phyloP scores from a whole-genome alignment of 2,888 invertebrate species.

The Drosophila helvetica region DNA sequence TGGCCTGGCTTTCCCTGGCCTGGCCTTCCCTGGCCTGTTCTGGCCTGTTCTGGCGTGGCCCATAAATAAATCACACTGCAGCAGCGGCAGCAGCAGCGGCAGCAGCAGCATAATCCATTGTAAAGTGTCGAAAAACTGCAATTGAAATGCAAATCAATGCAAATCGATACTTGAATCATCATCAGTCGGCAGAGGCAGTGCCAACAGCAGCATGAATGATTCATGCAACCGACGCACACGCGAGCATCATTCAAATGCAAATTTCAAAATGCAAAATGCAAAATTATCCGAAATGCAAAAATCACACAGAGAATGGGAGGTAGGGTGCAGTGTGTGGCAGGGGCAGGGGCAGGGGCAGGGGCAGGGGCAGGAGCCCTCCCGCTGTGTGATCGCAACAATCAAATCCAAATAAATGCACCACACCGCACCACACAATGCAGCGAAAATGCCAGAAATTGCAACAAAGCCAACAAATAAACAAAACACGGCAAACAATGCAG shows the following conservation, averaged over 20 bases:
- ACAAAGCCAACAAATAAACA: conserved; percentile 44
- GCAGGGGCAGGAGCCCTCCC: conserved; percentile 39
- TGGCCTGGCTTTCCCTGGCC: too few relatives aligned
- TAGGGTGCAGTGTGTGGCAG: conserved; percentile 42
- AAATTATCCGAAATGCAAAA: conserved; percentile 51
- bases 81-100: background rate
- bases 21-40: background rate
- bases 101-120: conserved; percentile 70
- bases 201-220: conserved; percentile 61
- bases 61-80: conserved; percentile 77
- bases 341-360: conserved; percentile 7
- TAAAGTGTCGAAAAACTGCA: conserved; percentile 77
- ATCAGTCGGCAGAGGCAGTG: conserved; percentile 20
- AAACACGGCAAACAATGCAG: conserved; percentile 50
- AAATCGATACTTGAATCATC: conserved; percentile 78
- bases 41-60: conserved; percentile 19
- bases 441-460: conserved; percentile 42
- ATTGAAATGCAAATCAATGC: conserved; percentile 81
- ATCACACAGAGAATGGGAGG: conserved; percentile 48
- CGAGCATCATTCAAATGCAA: conserved; percentile 76
- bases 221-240: conserved; percentile 68
- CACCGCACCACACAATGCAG: conserved; percentile 18
- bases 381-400: conserved; percentile 70
- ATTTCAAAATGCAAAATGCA: conserved; percentile 50
- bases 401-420: conserved; percentile 76